A percentile compares a stretch with the other conserved stretches of the same genome.
phyloP scores from a whole-genome alignment of 2,888 invertebrate genomes.

The Lapara coniferarum region DNA sequence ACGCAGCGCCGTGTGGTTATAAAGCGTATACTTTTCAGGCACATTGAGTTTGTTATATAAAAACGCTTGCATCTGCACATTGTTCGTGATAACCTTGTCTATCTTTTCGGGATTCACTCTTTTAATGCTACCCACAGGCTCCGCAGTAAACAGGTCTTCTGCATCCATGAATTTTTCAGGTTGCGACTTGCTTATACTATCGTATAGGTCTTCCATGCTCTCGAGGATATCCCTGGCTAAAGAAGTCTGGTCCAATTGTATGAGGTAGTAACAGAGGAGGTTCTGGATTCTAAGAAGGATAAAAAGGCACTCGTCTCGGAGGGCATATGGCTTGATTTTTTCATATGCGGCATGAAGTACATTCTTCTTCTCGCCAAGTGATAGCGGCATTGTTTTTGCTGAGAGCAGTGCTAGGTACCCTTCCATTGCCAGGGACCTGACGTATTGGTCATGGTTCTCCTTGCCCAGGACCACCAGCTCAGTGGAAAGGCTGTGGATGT shows the following conservation, averaged over 20 bases:
- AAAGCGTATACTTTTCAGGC: conserved; percentile 78
- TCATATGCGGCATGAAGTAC: conserved; percentile 62
- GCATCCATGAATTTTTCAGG: conserved; percentile 70
- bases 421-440: conserved; percentile 74
- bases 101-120: conserved; percentile 76
- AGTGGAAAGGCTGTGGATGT: conserved; percentile 60
- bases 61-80: conserved; percentile 85
- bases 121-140: conserved; percentile 57
- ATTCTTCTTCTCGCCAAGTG: conserved; percentile 65
- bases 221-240: conserved; percentile 78
- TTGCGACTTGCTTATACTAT: conserved; percentile 60
- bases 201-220: conserved; percentile 73
- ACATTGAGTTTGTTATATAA: conserved; percentile 82
- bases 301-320: conserved; percentile 74
- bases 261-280: conserved; percentile 81
- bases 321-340: conserved; percentile 63
- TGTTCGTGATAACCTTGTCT: conserved; percentile 84
- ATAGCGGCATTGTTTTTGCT: conserved; percentile 66
- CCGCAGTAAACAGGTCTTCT: conserved; percentile 80
- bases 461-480: conserved; percentile 67
- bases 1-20: conserved; percentile 82
- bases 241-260: conserved; percentile 77
- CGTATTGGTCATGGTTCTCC: conserved; percentile 63
- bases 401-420: conserved; percentile 69
- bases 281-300: conserved; percentile 83